Evolutionary conservation across 2,113 vertebrate genomes (phyloP), one percentile per base, ranked within the genome.

Genomic region (Cranoglanis bouderius): DNA sequence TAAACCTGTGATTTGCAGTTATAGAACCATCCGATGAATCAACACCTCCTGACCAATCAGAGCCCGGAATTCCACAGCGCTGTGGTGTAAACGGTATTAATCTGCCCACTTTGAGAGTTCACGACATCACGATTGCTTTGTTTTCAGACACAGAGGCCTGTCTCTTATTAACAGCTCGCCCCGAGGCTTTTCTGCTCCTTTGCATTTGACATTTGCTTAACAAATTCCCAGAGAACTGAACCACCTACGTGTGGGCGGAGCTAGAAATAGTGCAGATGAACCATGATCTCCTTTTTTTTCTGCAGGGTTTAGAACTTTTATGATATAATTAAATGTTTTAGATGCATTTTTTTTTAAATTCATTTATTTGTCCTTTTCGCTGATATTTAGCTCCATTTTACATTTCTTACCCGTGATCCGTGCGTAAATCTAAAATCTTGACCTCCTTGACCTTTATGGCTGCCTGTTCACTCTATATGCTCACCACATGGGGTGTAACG

Each of bases 121-220:
- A 61, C 6, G 21, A 61, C n/a, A n/a, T n/a, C n/a, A n/a, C n/a
- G n/a, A n/a, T n/a, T n/a, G n/a, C n/a, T n/a, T n/a, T n/a, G n/a
- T n/a, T n/a, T n/a, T n/a, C n/a, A n/a, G n/a, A 67, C 43, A 32
- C 10, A 8, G 38, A 49, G 6, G 43, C 49, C n/a, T 26, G 49
- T 74, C 74, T 74, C 19, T 19, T 14, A 10, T 78, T 74, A 86
- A 46, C n/a, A 10, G 9, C 51, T 40, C 9, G 18, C 49, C 53
- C 55, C 10, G 35, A 43, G 38, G 35, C 72, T n/a, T 24, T 61
- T 18, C 35, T n/a, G 53, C 26, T 57, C 53, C 67, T 63, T 70
- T 67, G 86, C 43, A 13, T 65, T 38, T 67, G 61, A 70, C 46
- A 55, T 82, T 72, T 82, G 59, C 35, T 32, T 38, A 82, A 59